A percentile compares a stretch with the other conserved stretches of the same genome.
phyloP scores from a whole-genome alignment of 2,797 vertebrate species.

The Denticeps clupeoides region DNA sequence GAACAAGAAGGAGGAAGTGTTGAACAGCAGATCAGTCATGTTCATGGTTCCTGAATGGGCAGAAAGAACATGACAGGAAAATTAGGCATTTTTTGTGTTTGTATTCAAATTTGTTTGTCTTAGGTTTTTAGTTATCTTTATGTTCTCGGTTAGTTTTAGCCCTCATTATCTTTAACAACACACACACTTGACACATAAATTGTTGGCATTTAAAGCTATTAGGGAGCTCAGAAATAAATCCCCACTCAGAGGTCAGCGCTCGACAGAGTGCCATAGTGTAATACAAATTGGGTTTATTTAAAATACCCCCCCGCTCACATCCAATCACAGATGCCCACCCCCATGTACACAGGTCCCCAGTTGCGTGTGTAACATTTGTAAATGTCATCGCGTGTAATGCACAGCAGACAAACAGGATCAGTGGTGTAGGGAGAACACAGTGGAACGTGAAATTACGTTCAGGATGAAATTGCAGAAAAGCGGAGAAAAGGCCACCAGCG shows the following conservation, averaged over 20 bases:
- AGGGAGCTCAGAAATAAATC: constrained; percentile 56
- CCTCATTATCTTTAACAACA: too few species aligned
- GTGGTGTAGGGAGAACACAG: constrained; percentile 62
- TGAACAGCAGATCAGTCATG: constrained; percentile 32
- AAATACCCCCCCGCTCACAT: constrained; percentile 36
- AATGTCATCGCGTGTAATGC: constrained; percentile 68
- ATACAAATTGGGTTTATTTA: constrained; percentile 60
- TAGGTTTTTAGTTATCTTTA: too few species aligned
- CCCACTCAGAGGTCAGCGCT: constrained; percentile 45
- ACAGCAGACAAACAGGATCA: constrained; percentile 57
- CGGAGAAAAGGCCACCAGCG: constrained; percentile 57
- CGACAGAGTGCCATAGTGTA: constrained; percentile 51
- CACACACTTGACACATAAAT: constrained; percentile 16
- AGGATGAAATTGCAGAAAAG: constrained; percentile 62
- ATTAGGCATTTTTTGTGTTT: background rate
- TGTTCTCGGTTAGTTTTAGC: too few species aligned
- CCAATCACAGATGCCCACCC: constrained; percentile 40
- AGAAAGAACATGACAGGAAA: constrained; percentile 15
- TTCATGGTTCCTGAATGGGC: constrained; percentile 40
- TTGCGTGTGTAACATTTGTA: constrained; percentile 55
- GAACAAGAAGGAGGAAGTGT: constrained; percentile 15
- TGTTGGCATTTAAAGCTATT: constrained; percentile 58
- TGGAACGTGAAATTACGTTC: constrained; percentile 71
- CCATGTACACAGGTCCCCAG: constrained; percentile 40
- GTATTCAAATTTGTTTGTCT: too few species aligned